Evolutionary conservation across 2,888 invertebrate species (phyloP).

Genomic region (Aphidoletes aphidimyza): DNA sequence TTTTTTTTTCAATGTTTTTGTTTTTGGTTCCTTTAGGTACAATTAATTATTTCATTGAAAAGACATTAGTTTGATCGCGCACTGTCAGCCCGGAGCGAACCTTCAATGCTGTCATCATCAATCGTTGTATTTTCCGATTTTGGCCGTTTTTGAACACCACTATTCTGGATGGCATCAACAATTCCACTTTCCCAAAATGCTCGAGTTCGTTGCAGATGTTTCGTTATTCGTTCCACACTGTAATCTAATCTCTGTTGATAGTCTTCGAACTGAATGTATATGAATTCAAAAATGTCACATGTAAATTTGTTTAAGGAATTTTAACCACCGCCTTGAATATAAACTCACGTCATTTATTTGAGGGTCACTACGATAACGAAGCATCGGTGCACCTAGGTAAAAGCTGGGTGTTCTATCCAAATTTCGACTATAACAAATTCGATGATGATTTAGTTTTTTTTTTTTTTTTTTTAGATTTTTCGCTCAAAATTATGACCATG

Average conservation of each 20-base stretch:
- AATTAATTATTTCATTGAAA: neutral
- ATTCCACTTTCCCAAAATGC: slow-evolving; percentile 7
- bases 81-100: neutral
- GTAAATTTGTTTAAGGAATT: too few relatives aligned
- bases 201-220: neutral
- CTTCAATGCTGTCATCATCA: neutral
- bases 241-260: neutral
- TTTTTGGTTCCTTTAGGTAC: neutral
- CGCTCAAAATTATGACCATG: too few relatives aligned
- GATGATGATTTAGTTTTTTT: too few relatives aligned
- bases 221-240: neutral
- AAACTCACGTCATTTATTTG: neutral
- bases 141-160: too few relatives aligned
- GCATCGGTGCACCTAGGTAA: neutral
- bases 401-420: neutral
- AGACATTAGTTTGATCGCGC: neutral
- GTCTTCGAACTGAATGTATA: neutral
- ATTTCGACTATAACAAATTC: neutral
- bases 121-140: neutral
- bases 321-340: neutral
- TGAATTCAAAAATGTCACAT: too few relatives aligned
- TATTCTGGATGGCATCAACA: neutral
- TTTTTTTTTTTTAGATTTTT: too few relatives aligned
- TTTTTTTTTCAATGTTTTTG: too few relatives aligned
- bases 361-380: neutral